These are phyloP conservation scores for Brachyistius frenatus DNA, from an alignment of 2,113 vertebrate species.

Conservation along the genomic window DNA sequence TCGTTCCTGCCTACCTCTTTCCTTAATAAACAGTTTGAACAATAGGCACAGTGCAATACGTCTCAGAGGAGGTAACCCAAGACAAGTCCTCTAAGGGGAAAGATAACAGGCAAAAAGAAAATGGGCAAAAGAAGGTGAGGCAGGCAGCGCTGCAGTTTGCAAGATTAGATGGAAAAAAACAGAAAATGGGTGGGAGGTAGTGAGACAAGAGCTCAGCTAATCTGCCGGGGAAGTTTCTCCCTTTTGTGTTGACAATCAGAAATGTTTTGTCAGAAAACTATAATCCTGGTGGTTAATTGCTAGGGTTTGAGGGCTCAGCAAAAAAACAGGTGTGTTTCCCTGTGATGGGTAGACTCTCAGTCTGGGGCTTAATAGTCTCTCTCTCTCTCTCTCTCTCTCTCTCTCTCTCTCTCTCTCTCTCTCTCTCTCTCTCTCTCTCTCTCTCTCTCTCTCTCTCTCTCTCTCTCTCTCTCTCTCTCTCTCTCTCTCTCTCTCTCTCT, in stretches of 20 bases:
- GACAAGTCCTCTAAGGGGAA: slow-evolving; percentile 26
- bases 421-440: no score
- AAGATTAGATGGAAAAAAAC: slow-evolving; percentile 51
- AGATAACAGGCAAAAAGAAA: background rate
- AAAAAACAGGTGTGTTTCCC: slow-evolving; percentile 60
- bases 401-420: no score
- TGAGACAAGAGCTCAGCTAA: slow-evolving; percentile 29
- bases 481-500: no score
- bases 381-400: no score
- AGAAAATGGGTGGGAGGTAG: slow-evolving; percentile 40
- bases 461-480: no score
- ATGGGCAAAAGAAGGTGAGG: slow-evolving; percentile 11
- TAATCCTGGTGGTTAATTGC: slow-evolving; percentile 58
- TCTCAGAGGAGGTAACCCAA: slow-evolving; percentile 72
- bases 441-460: no score
- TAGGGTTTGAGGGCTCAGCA: slow-evolving; percentile 3
- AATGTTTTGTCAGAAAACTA: slow-evolving; percentile 48
- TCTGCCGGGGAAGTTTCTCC: slow-evolving; percentile 52
- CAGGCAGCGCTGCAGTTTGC: slow-evolving; percentile 17
- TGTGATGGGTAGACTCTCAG: slow-evolving; percentile 20
- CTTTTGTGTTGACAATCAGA: slow-evolving; percentile 58
- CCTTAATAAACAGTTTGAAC: slow-evolving; percentile 65
- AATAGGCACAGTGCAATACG: slow-evolving; percentile 49
- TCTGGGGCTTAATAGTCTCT: slow-evolving; percentile 17
- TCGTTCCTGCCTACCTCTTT: slow-evolving; percentile 75